Evolutionary conservation across 1,140 invertebrate genomes (phyloP).

Genomic region (Drosophila tristis): DNA sequence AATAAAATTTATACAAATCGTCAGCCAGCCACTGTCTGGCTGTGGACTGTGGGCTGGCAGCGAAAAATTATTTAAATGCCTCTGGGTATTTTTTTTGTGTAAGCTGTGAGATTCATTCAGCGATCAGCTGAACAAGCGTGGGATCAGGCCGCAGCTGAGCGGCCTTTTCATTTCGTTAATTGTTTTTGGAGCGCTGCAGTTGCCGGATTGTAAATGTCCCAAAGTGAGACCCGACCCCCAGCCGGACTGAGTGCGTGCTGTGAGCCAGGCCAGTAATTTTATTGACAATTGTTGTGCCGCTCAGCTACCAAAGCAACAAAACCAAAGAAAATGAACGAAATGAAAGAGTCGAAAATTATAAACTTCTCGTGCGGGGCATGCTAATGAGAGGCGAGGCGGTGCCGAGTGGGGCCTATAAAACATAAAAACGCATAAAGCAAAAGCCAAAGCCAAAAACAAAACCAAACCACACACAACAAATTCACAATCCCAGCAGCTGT

Average conservation of each 20-base stretch:
- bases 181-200: conserved; percentile 31
- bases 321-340: conserved; percentile 5
- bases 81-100: not conserved
- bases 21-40: conserved; percentile 44
- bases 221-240: conserved; percentile 22
- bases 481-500: conserved; percentile 49
- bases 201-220: conserved; percentile 43
- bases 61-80: conserved; percentile 74
- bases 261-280: conserved; percentile 47
- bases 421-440: conserved; percentile 70
- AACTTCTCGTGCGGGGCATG: conserved; percentile 68
- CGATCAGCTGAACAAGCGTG: conserved; percentile 55
- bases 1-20: conserved; percentile 73
- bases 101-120: not conserved
- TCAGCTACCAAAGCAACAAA: not conserved
- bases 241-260: conserved; percentile 51
- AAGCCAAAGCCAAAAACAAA: not conserved
- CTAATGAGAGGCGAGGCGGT: conserved; percentile 54
- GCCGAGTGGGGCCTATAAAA: conserved; percentile 52
- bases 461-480: conserved; percentile 50
- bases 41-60: conserved; percentile 62
- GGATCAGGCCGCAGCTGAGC: conserved; percentile 40
- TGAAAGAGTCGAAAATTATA: conserved; percentile 50
- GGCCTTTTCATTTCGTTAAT: conserved; percentile 36
- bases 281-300: conserved; percentile 73